phyloP scores from a whole-genome alignment of 2,888 invertebrate genomes.

The Fissipunctia ypsillon region DNA sequence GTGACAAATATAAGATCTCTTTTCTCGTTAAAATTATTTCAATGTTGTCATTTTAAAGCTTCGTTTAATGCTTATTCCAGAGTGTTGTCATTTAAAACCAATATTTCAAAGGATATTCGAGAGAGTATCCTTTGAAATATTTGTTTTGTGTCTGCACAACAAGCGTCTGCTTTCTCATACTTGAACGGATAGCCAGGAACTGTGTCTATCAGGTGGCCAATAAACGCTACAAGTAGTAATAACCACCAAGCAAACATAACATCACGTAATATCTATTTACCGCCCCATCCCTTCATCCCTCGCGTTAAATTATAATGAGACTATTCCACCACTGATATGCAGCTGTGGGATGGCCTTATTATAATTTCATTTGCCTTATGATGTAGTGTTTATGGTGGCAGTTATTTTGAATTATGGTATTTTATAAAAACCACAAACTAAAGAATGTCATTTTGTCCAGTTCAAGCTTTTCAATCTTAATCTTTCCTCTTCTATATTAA shows the following conservation, averaged over 20 bases:
- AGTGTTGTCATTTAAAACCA: background rate
- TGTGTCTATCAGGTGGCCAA: slow-evolving; percentile 61
- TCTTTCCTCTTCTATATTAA: background rate
- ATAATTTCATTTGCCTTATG: slow-evolving; percentile 13
- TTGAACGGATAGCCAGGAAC: background rate
- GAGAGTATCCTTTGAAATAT: too few relatives aligned
- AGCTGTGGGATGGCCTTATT: slow-evolving; percentile 20
- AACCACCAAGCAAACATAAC: slow-evolving; percentile 47
- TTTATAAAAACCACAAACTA: background rate
- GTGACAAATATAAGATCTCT: background rate
- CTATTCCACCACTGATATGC: slow-evolving; percentile 5
- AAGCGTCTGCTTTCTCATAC: background rate
- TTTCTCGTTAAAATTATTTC: too few relatives aligned
- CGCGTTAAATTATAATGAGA: slow-evolving; percentile 42
- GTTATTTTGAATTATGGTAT: background rate
- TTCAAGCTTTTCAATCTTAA: background rate
- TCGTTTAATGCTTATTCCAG: background rate
- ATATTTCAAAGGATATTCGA: background rate
- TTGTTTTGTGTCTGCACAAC: too few relatives aligned
- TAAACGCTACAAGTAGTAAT: slow-evolving; percentile 57
- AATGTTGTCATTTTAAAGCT: too few relatives aligned
- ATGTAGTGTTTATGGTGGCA: slow-evolving; percentile 5
- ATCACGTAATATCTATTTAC: slow-evolving; percentile 60
- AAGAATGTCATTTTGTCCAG: background rate
- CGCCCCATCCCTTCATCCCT: slow-evolving; percentile 24